Base-by-base conservation (phyloP, 2,113 vertebrate species). In the Lasiurus cinereus region DNA sequence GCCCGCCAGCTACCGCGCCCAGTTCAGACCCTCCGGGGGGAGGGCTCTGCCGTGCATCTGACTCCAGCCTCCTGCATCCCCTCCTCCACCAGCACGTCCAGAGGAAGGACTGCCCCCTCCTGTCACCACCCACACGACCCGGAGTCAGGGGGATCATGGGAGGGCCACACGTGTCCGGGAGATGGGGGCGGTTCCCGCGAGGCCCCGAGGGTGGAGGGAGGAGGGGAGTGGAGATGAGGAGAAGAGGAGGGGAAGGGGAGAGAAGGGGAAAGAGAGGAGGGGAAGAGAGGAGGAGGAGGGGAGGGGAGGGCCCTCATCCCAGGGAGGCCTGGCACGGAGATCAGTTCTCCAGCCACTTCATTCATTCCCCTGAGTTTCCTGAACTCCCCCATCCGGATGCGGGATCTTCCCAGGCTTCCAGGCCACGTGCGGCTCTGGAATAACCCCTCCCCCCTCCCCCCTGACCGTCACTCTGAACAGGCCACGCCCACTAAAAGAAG, bases 101-200 rank as follows among this genome's bases (percentile, higher is more conserved):
- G 27, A n/a, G 50, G 39, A 50, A 33, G 27, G 16, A 85, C 22
- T 3, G 59, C 13, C 62, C 62, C 62, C 62, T 29, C 62, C 62
- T 15, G 12, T 29, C 0, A 29, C 29, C 62, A 29, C 2, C 11
- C 6, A 31, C 64, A 31, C 0, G 11, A 7, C 16, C 12, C 19
- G 7, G n/a, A 27, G 16, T 46, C 54, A 73, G 66, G 33, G 69
- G 31, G 73, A 15, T 4, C 21, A 5, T 3, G 2, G 5, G 14
- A 64, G 27, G 62, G 62, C 59, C 22, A 62, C 24, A 9, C 12
- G 59, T 62, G 4, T 62, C 54, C 27, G 24, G 24, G 1, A 62
- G 59, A 27, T 62, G 59, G 27, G 59, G 59, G 11, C 22, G 24
- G 10, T 62, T 62, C 24, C 59, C 59, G 27, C 59, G 9, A 62